A percentile compares a stretch with the other conserved stretches of the same genome.
These are phyloP conservation scores for Osmerus eperlanus DNA, from an alignment of 2,113 vertebrate species.

Conservation along the genomic window DNA sequence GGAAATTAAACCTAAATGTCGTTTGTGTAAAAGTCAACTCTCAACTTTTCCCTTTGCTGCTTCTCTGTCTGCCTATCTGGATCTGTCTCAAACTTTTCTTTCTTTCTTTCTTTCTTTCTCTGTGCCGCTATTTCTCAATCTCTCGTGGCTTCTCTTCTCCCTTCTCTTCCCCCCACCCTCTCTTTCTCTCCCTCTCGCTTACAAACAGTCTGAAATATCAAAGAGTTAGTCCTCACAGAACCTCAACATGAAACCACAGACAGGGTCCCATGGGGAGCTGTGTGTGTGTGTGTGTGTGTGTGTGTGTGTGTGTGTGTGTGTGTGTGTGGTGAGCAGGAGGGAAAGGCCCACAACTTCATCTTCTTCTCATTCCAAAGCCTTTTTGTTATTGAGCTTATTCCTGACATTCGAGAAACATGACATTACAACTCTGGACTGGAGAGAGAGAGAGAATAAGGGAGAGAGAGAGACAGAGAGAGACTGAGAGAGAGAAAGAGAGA, in stretches of 20 bases:
- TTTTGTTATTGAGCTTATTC: too few species aligned
- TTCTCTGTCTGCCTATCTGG: too few species aligned
- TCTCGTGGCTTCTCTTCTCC: constrained; percentile 14
- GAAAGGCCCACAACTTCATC: too few species aligned
- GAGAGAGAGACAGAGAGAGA: neutral
- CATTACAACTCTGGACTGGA: too few species aligned
- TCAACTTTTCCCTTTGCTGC: neutral
- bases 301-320: too few species aligned
- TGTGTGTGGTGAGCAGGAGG: too few species aligned
- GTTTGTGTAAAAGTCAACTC: too few species aligned
- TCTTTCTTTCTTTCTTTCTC: neutral
- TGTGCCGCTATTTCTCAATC: neutral
- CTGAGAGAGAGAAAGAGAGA: constrained; percentile 1
- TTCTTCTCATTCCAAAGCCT: too few species aligned
- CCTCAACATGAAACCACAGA: constrained; percentile 7
- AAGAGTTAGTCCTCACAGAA: constrained; percentile 8
- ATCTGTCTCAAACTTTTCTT: too few species aligned
- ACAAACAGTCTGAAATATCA: neutral
- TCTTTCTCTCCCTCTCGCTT: neutral
- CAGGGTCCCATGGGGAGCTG: neutral
- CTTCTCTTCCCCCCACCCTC: neutral
- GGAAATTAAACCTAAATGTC: too few species aligned
- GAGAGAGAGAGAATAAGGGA: neutral
- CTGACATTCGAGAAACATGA: too few species aligned
- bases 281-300: too few species aligned